Percentiles rank a stretch among this genome's conserved stretches.
Conservation (phyloP, 2,888 invertebrate species). For the Netelia virgata region DNA sequence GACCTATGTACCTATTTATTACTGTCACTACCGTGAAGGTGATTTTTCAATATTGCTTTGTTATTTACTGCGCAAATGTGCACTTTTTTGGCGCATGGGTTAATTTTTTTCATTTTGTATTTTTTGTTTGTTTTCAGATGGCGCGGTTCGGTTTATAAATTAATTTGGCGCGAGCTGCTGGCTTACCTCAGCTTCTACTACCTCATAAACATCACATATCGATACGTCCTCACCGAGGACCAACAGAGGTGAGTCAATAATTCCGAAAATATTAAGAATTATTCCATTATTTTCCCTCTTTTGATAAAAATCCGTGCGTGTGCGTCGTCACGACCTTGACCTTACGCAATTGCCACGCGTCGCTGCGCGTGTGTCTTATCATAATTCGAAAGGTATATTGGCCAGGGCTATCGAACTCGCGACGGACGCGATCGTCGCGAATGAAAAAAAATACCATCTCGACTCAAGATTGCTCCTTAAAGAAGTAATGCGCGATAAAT, state of each 20-base stretch:
- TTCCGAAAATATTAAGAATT: conserved; percentile 4
- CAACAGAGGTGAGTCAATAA: conserved; percentile 90
- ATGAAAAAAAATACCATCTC: conserved; percentile 8
- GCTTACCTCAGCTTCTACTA: conserved; percentile 95
- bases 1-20: conserved; percentile 24
- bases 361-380: conserved; percentile 18
- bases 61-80: not conserved
- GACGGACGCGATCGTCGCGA: not conserved
- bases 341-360: conserved; percentile 11
- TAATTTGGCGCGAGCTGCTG: conserved; percentile 96
- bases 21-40: not conserved
- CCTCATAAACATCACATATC: conserved; percentile 94
- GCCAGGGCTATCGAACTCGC: conserved; percentile 20
- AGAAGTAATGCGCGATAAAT: conserved; percentile 45
- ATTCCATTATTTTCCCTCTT: not conserved
- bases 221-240: conserved; percentile 91
- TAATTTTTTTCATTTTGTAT: not conserved
- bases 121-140: conserved; percentile 88
- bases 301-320: not conserved
- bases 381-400: conserved; percentile 45
- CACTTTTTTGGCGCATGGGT: not conserved
- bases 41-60: not conserved
- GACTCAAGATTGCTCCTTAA: conserved; percentile 43
- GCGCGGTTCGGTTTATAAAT: conserved; percentile 98
- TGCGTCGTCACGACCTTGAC: conserved; percentile 27